Base-by-base conservation (phyloP, 2,888 invertebrate genomes). In the Neria commutata region DNA sequence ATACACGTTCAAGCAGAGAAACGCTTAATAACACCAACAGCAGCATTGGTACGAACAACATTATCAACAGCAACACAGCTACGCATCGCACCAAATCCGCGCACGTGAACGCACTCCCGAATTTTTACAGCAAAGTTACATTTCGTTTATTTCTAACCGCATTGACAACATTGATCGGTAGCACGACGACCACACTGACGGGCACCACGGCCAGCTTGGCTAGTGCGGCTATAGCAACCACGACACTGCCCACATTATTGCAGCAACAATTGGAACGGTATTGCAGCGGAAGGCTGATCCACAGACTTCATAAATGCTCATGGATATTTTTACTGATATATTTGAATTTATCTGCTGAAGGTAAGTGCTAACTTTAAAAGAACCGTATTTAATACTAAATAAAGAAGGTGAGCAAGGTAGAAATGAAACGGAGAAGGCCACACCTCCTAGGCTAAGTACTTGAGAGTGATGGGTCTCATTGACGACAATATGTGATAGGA, bases 321-420 rank as follows among this genome's bases (percentile, higher is more conserved):
- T 81, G 79, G 79, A 81, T 81, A 79, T 81, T 80, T 79, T 78
- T 81, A 75, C 71, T 81, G 74, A 80, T 81, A 71, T 81, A 80
- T 74, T 80, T 81, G 74, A 81, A 80, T 76, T 76, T 81, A 74
- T 81, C 81, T 78, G 81, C 81, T 74, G 80, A 79, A 80, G 79
- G 81, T 81, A 70, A 81, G 81, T 78, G 72, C 26, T 1, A 23
- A 33, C 6, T 33, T 33, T 33, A n/a, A n/a, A n/a, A n/a, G n/a
- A n/a, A n/a, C n/a, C n/a, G n/a, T n/a, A n/a, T n/a, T n/a, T n/a
- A n/a, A n/a, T n/a, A n/a, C 11, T 11, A 29, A 14, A 14, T n/a
- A 37, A 37, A 37, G 8, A 14, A 37, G 11, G 8, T 14, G n/a
- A 37, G n/a, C n/a, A 4, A 37, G n/a, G n/a, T n/a, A 37, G n/a